Evolutionary conservation across 1,140 invertebrate species (phyloP), one percentile per base, ranked within the genome.

Genomic region (Drosophila ogumai): DNA sequence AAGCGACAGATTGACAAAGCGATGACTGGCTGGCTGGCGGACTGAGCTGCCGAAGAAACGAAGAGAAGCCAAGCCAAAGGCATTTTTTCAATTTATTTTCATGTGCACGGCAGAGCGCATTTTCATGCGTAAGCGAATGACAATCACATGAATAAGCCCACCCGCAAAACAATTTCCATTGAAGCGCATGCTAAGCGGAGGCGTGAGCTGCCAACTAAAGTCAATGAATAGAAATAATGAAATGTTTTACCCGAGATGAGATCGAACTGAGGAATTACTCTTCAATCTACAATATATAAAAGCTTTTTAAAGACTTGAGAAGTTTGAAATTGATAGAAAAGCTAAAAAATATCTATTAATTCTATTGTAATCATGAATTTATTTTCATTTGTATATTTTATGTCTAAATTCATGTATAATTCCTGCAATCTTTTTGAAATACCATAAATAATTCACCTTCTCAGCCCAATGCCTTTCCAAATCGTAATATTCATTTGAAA

Each of bases 61-160:
- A 78, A 15, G 50, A 12, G 52, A 38, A 72, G 38, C 47, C 58
- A 69, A 71, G 54, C 77, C 77, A 67, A 57, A 66, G 77, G 79
- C 72, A 91, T 78, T 90, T 90, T 91, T 73, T 68, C 75, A 81
- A 91, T 91, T 91, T 91, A 71, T 55, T 87, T 90, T 68, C 75
- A 74, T 74, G 63, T 58, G 72, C 68, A 78, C 60, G 46, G 28
- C 49, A 81, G 47, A 73, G 57, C 66, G 63, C 73, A 76, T 76
- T 79, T 79, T 74, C 56, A 75, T 80, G 77, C 67, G 78, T 75
- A 81, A 67, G 66, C 66, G 63, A 80, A 76, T 67, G 69, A 60
- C 82, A 81, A 74, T 79, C 75, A 79, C 76, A 79, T 79, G 77
- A 79, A 79, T 73, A 73, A 79, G 58, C 77, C 54, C 50, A 57